Conservation (phyloP, 2,888 invertebrate genomes). For the Tridacna crocea region DNA sequence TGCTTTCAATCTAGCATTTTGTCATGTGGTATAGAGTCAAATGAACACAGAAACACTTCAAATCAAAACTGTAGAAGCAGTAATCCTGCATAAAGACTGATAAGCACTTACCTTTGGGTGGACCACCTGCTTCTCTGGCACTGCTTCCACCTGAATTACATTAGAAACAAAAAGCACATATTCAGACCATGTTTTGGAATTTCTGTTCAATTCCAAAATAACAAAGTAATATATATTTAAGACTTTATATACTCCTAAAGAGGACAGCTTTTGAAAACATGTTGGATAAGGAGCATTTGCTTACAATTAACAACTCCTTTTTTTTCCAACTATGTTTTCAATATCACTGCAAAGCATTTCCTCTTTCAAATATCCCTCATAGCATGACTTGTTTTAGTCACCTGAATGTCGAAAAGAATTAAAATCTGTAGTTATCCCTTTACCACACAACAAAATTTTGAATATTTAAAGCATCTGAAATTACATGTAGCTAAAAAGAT, state of each 20-base stretch:
- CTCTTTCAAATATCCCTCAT: too few relatives aligned
- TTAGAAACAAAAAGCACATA: background rate
- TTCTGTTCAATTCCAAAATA: background rate
- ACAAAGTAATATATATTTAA: too few relatives aligned
- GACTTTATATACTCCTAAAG: too few relatives aligned
- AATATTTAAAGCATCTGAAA: background rate
- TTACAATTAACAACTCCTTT: too few relatives aligned
- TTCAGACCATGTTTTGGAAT: background rate
- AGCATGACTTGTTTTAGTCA: background rate
- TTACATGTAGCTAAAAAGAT: background rate
- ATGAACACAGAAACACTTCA: background rate
- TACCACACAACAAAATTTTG: background rate
- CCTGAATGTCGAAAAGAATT: background rate
- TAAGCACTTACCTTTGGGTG: conserved; percentile 47
- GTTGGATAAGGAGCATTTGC: too few relatives aligned
- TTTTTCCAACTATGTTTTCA: too few relatives aligned
- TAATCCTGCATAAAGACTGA: background rate
- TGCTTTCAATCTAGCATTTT: too few relatives aligned
- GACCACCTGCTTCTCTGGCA: conserved; percentile 37
- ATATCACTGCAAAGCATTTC: too few relatives aligned
- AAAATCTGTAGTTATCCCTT: background rate
- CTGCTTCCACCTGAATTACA: conserved; percentile 35
- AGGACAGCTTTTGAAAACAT: too few relatives aligned
- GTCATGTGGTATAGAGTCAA: background rate
- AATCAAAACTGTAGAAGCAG: background rate